Conservation (phyloP, 2,797 vertebrate species). For the Parauchenoglanis punctatus region DNA sequence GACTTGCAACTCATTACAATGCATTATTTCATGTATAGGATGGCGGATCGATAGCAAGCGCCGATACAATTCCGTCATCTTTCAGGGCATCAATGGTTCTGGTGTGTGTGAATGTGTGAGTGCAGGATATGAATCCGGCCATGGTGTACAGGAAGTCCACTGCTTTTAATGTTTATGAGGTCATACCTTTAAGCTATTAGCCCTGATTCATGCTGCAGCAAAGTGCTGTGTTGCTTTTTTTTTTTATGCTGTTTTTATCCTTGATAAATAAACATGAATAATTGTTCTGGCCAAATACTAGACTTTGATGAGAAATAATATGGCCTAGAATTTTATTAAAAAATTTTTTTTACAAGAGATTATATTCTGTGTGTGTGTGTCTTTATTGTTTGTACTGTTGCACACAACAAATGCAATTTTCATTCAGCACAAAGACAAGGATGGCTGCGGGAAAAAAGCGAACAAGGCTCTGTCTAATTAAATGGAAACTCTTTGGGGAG, state of each 20-base stretch:
- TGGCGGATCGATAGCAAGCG: slow-evolving; percentile 63
- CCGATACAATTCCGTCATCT: slow-evolving; percentile 62
- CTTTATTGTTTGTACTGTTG: slow-evolving; percentile 14
- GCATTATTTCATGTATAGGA: slow-evolving; percentile 63
- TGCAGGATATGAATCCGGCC: neutral
- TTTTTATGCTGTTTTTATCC: neutral
- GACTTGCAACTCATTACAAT: slow-evolving; percentile 59
- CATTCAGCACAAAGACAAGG: slow-evolving; percentile 47
- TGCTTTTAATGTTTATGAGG: slow-evolving; percentile 8
- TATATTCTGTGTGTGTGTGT: slow-evolving; percentile 14
- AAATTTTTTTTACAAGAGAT: neutral
- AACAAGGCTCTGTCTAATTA: slow-evolving; percentile 64
- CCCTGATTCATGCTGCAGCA: neutral
- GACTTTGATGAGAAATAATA: neutral
- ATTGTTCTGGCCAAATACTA: neutral
- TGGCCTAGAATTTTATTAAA: neutral
- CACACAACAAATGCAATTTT: slow-evolving; percentile 58
- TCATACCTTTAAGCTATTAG: neutral
- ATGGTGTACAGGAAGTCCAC: slow-evolving; percentile 1
- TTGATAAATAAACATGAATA: neutral
- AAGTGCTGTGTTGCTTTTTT: neutral
- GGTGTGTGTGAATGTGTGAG: slow-evolving; percentile 47
- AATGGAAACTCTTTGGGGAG: slow-evolving; percentile 65
- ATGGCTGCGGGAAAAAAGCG: slow-evolving; percentile 46
- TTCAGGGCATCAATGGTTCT: slow-evolving; percentile 65